These are phyloP conservation scores for Drosophila fungiperda DNA, from an alignment of 2,888 invertebrate genomes.

Conservation along the genomic window DNA sequence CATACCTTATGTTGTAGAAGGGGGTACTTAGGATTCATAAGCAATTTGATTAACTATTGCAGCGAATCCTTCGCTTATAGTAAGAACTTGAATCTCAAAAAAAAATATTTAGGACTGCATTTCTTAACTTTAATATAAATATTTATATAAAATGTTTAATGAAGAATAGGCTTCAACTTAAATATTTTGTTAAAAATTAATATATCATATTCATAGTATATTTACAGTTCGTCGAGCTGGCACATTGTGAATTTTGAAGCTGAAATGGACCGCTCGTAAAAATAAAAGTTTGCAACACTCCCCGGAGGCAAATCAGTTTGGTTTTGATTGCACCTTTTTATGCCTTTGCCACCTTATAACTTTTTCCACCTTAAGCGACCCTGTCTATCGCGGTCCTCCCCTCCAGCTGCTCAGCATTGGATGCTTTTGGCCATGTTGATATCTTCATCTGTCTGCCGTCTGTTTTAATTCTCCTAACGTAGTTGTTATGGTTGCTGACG, in stretches of 20 bases:
- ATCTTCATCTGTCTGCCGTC: constrained; percentile 18
- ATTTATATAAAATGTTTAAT: not conserved
- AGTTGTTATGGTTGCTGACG: constrained; percentile 28
- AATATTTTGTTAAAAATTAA: not conserved
- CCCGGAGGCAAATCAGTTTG: constrained; percentile 80
- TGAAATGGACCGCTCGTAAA: constrained; percentile 62
- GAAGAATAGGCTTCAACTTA: too few species aligned
- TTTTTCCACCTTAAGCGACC: constrained; percentile 40
- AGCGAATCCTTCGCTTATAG: not conserved
- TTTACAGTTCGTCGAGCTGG: constrained; percentile 18
- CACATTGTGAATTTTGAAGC: constrained; percentile 11
- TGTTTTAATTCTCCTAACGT: constrained; percentile 49
- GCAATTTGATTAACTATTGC: constrained; percentile 18
- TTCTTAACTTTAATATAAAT: not conserved
- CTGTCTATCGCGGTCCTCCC: constrained; percentile 22
- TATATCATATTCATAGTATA: constrained; percentile 23
- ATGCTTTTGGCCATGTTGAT: constrained; percentile 31
- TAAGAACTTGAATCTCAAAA: not conserved
- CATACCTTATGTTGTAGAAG: not conserved
- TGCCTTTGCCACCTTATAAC: constrained; percentile 80
- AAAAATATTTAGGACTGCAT: not conserved
- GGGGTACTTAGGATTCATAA: constrained; percentile 1
- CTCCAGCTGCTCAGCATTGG: constrained; percentile 18
- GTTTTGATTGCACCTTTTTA: constrained; percentile 80
- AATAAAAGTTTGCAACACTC: constrained; percentile 77